Evolutionary conservation across 37 sponge, comb jelly and placozoan genomes (phyloP).

Genomic region (Agelas oroides): DNA sequence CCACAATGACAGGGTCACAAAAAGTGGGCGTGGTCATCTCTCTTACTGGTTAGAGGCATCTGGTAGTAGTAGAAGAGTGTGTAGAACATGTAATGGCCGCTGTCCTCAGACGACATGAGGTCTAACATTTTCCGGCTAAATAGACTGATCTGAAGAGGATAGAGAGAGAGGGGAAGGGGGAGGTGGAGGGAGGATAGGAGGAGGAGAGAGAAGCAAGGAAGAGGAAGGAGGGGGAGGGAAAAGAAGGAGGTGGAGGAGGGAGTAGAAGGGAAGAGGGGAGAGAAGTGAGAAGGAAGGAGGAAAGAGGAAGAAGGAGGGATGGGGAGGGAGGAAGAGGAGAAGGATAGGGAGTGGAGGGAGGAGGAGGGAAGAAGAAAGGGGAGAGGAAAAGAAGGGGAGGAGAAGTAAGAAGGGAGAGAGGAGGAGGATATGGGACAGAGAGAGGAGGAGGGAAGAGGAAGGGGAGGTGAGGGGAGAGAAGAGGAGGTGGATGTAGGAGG

Average conservation of each 20-base stretch:
- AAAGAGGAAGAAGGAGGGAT: too few relatives aligned
- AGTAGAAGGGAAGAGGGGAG: not conserved
- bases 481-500: not conserved
- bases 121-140: constrained; percentile 48
- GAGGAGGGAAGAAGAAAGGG: too few relatives aligned
- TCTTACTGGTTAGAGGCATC: constrained; percentile 40
- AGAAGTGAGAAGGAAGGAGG: too few relatives aligned
- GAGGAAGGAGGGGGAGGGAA: too few relatives aligned
- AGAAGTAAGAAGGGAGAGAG: too few relatives aligned
- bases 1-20: too few relatives aligned
- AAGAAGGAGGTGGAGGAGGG: too few relatives aligned
- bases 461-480: constrained; percentile 11
- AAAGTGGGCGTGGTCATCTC: too few relatives aligned
- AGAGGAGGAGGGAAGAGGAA: not conserved
- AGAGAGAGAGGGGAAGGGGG: not conserved
- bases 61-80: constrained; percentile 58
- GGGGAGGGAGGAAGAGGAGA: too few relatives aligned
- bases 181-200: not conserved
- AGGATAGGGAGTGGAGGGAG: too few relatives aligned
- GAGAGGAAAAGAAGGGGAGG: not conserved
- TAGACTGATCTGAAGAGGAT: constrained; percentile 49
- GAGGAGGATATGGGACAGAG: not conserved
- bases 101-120: constrained; percentile 51
- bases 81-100: constrained; percentile 78
- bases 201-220: too few relatives aligned